Percentiles rank a stretch among this genome's conserved stretches.
Conservation (phyloP, 2,888 invertebrate genomes). For the Boloria euphrosyne region DNA sequence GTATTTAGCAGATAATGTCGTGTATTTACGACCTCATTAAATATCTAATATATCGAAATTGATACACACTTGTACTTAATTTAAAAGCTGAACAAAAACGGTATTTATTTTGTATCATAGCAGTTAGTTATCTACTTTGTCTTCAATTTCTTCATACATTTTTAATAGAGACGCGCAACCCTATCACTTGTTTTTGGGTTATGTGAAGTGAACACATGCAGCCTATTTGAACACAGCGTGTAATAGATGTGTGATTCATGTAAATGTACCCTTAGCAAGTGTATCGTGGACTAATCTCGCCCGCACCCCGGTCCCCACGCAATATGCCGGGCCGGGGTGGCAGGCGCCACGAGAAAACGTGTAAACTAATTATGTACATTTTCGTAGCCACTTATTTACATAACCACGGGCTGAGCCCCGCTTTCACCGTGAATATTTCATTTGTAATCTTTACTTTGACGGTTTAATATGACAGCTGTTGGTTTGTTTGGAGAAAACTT, state of each 20-base stretch:
- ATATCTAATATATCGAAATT: not conserved
- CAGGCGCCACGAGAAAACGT: constrained; percentile 73
- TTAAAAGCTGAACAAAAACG: constrained; percentile 1
- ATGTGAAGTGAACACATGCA: constrained; percentile 75
- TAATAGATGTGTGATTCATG: constrained; percentile 78
- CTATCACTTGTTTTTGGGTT: constrained; percentile 67
- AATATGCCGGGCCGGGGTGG: constrained; percentile 67
- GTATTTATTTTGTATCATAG: constrained; percentile 8
- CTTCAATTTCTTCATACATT: constrained; percentile 47
- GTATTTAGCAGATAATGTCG: not conserved
- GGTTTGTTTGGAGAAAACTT: constrained; percentile 79
- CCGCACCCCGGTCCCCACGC: constrained; percentile 47
- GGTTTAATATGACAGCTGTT: constrained; percentile 81
- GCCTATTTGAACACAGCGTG: constrained; percentile 66
- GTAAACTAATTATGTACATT: constrained; percentile 83
- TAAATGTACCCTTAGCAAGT: constrained; percentile 78
- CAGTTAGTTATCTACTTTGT: constrained; percentile 26
- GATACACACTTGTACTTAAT: constrained; percentile 17
- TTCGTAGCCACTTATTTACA: constrained; percentile 82
- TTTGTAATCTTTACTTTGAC: constrained; percentile 81
- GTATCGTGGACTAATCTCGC: constrained; percentile 72
- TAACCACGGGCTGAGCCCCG: constrained; percentile 77
- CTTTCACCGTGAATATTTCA: constrained; percentile 83
- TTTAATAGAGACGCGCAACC: constrained; percentile 60
- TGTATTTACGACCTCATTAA: constrained; percentile 2